Conservation (phyloP, 2,113 vertebrate genomes). For the Nothocercus nigrocapillus region DNA sequence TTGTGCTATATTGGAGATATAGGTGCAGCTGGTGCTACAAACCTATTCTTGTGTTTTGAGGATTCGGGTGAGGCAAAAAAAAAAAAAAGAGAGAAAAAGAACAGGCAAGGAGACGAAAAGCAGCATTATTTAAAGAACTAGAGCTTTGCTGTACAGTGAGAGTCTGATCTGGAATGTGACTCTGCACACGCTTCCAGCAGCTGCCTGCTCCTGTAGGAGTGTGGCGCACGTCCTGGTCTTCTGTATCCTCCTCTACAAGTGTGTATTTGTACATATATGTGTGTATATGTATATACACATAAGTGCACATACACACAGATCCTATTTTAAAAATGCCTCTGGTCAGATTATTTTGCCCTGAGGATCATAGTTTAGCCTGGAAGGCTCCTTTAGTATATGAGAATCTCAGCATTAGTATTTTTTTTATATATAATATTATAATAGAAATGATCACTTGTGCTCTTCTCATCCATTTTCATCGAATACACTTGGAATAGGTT, state of each 20-base stretch:
- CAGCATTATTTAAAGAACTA: background rate
- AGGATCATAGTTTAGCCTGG: background rate
- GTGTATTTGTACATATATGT: background rate
- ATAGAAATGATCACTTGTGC: background rate
- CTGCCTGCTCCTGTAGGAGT: background rate
- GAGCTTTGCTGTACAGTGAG: background rate
- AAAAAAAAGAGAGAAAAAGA: background rate
- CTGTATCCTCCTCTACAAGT: background rate
- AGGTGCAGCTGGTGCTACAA: background rate
- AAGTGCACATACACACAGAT: background rate
- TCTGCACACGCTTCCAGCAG: background rate
- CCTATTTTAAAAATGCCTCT: background rate
- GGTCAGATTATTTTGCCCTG: background rate
- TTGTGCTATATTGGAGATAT: background rate
- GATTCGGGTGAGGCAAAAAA: background rate
- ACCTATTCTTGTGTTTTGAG: background rate
- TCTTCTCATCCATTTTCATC: background rate
- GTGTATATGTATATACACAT: background rate
- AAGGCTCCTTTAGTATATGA: background rate
- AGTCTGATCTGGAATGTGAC: background rate
- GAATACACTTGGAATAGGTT: background rate
- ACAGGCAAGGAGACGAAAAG: too few relatives aligned
- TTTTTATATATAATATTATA: background rate
- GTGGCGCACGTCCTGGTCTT: fast-evolving
- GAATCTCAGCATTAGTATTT: background rate